These are phyloP conservation scores for Columbina picui DNA, from an alignment of 2,113 vertebrate genomes.

Conservation along the genomic window DNA sequence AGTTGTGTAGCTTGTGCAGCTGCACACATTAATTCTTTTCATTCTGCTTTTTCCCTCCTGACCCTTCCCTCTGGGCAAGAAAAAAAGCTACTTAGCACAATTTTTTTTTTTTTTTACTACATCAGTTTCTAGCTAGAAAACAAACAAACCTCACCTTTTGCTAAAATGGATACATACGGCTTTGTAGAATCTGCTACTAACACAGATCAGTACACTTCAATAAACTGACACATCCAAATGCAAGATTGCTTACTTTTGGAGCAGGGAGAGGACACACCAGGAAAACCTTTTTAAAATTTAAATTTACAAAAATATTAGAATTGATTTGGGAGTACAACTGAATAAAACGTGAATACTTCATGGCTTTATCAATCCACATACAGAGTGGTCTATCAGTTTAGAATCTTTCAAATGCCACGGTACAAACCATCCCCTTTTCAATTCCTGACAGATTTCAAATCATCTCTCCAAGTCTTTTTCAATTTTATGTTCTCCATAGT, in stretches of 20 bases:
- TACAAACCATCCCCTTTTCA: background rate
- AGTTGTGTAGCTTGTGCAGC: background rate
- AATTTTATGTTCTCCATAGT: background rate
- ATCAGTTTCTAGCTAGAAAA: slow-evolving; percentile 11
- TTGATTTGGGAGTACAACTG: background rate
- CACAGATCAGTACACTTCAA: background rate
- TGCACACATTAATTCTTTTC: background rate
- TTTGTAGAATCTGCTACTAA: background rate
- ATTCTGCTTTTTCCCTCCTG: background rate
- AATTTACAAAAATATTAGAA: background rate
- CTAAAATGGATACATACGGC: background rate
- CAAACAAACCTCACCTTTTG: background rate
- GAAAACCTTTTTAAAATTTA: background rate
- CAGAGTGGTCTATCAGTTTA: background rate
- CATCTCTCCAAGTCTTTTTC: background rate
- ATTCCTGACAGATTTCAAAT: background rate
- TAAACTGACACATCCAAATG: background rate
- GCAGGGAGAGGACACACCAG: background rate
- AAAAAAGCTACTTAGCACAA: background rate
- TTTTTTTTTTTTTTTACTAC: background rate
- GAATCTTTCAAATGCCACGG: background rate
- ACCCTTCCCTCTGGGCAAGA: background rate
- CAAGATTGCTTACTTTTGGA: background rate
- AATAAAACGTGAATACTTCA: background rate
- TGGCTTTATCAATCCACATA: background rate